Evolutionary conservation across 2,888 invertebrate species (phyloP), one percentile per base, ranked within the genome.

Genomic region (Drosophila picticornis): DNA sequence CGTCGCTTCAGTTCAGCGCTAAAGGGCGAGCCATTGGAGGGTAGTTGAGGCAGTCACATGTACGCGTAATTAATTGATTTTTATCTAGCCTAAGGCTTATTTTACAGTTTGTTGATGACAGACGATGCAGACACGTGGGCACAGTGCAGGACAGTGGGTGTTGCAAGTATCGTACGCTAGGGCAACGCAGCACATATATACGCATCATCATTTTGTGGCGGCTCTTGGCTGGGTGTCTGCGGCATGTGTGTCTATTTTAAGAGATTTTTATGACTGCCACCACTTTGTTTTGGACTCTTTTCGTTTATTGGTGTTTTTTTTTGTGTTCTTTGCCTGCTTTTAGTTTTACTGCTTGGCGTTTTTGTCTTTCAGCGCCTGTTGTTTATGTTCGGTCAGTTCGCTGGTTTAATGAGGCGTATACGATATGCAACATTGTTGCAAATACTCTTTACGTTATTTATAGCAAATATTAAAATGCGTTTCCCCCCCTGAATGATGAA

Each of bases 21-120:
- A 62, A 66, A 61, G 72, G 73, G 74, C 52, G 43, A 22, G 52
- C 40, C 52, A 32, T 25, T 9, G 25, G 61, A 32, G 53, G 50
- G 61, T 25, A 36, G 36, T 22, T 36, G 72, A 52, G 73, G 68
- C 72, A 68, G 88, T 74, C 70, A 76, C 89, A 81, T 90, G 90
- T 75, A 90, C 88, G 90, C 83, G 89, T 90, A 92, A 91, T 91
- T 92, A 91, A 91, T 91, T 91, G 91, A 91, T 91, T 91, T 92
- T 91, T 91, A 91, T 92, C 91, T 91, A 91, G 90, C 92, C 90
- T 91, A 82, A 87, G 91, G 91, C 91, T 46, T 88, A 89, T 88
- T 88, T 90, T 89, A 90, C 89, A 89, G 90, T 88, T 88, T 88
- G 90, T 86, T 89, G 87, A 82, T 88, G 90, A 88, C 87, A 90